These are phyloP conservation scores for Trilocha varians DNA, from an alignment of 2,888 invertebrate genomes.

Conservation along the genomic window DNA sequence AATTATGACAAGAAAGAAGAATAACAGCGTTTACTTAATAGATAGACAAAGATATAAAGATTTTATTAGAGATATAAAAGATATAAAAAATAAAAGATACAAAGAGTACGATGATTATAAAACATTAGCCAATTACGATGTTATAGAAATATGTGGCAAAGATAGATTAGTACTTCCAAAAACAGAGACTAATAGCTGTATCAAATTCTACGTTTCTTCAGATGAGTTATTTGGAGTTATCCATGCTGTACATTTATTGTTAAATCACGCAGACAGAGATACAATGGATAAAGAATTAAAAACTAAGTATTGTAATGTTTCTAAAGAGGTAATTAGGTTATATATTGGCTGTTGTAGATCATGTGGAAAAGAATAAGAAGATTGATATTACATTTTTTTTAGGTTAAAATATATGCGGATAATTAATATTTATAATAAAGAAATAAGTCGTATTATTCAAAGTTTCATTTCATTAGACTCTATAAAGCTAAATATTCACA, in stretches of 20 bases:
- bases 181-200: slow-evolving; percentile 21
- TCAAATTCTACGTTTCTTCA: slow-evolving; percentile 44
- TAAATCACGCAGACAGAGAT: slow-evolving; percentile 40
- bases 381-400: not conserved
- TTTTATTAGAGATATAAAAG: slow-evolving; percentile 40
- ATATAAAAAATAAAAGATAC: slow-evolving; percentile 29
- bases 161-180: slow-evolving; percentile 41
- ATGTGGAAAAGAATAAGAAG: slow-evolving; percentile 20
- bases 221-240: slow-evolving; percentile 48
- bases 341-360: slow-evolving; percentile 43
- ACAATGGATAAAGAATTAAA: slow-evolving; percentile 41
- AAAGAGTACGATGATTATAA: slow-evolving; percentile 49
- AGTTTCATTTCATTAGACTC: not conserved
- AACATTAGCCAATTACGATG: slow-evolving; percentile 45
- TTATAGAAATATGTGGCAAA: slow-evolving; percentile 30
- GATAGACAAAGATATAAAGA: slow-evolving; percentile 34
- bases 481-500: not conserved
- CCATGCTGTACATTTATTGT: slow-evolving; percentile 52
- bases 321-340: slow-evolving; percentile 50
- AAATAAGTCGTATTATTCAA: too few relatives aligned
- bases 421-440: too few relatives aligned
- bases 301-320: slow-evolving; percentile 53
- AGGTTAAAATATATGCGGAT: too few relatives aligned
- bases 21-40: slow-evolving; percentile 42
- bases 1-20: slow-evolving; percentile 39